phyloP scores from a whole-genome alignment of 2,888 invertebrate genomes.

The Philhelius pedissequus region DNA sequence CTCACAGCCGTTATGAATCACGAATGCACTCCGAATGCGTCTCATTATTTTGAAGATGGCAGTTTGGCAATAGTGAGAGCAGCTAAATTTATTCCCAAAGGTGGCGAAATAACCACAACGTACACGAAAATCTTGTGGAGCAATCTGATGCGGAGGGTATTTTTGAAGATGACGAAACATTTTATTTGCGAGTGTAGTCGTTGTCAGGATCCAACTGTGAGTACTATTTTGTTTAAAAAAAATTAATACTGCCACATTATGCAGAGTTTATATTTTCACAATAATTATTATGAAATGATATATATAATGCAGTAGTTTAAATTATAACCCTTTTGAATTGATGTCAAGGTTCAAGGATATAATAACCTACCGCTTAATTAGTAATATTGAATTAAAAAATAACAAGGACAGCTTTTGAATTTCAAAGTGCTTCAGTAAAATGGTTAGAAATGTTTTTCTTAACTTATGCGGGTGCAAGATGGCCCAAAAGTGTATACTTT shows the following conservation, averaged over 20 bases:
- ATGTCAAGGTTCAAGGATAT: conserved; percentile 21
- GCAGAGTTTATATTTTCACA: neutral
- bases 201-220: conserved; percentile 85
- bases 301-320: neutral
- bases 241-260: neutral
- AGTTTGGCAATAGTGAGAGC: conserved; percentile 83
- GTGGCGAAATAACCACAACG: conserved; percentile 84
- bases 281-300: neutral
- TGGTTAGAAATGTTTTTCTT: neutral
- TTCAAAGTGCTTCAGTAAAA: neutral
- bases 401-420: neutral
- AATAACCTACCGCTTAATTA: neutral
- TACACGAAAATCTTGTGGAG: conserved; percentile 87
- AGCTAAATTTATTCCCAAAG: conserved; percentile 82
- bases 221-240: conserved; percentile 73
- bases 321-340: neutral
- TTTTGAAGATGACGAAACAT: conserved; percentile 84
- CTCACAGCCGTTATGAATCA: conserved; percentile 86
- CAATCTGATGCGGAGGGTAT: conserved; percentile 83
- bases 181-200: conserved; percentile 85
- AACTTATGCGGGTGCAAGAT: no score
- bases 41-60: conserved; percentile 83
- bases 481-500: no score
- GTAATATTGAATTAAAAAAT: neutral
- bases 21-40: conserved; percentile 86